phyloP scores from a whole-genome alignment of 2,888 invertebrate species.

The Sicus ferrugineus region DNA sequence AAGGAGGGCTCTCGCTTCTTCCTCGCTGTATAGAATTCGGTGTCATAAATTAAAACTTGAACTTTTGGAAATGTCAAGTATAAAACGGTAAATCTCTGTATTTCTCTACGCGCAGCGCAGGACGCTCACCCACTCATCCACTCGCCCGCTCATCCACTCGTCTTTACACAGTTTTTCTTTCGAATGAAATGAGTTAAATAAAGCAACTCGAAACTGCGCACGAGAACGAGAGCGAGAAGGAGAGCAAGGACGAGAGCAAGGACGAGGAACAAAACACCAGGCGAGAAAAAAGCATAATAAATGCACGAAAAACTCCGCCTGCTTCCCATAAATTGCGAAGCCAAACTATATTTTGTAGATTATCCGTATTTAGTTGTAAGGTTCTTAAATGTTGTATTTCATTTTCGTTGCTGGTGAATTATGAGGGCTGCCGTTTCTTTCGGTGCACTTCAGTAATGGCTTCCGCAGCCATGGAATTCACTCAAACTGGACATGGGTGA shows the following conservation, averaged over 20 bases:
- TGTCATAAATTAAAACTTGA: conserved; percentile 66
- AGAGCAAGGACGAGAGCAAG: conserved; percentile 9
- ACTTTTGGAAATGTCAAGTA: conserved; percentile 65
- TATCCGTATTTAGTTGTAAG: conserved; percentile 61
- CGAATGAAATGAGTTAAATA: conserved; percentile 40
- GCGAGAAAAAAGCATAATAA: conserved; percentile 46
- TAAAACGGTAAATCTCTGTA: conserved; percentile 65
- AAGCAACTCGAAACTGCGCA: conserved; percentile 33
- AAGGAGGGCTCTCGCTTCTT: conserved; percentile 49
- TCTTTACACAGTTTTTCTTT: conserved; percentile 31
- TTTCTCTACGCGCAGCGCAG: conserved; percentile 38
- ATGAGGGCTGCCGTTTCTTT: not conserved
- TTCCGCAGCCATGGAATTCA: not conserved
- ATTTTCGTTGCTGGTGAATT: conserved; percentile 43
- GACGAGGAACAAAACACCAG: conserved; percentile 18
- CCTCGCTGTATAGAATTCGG: conserved; percentile 58
- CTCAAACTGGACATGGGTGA: not conserved
- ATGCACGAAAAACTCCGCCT: conserved; percentile 52
- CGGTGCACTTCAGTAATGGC: not conserved
- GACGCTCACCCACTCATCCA: conserved; percentile 40
- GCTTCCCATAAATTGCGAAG: conserved; percentile 42
- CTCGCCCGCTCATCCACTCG: conserved; percentile 29
- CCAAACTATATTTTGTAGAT: conserved; percentile 54
- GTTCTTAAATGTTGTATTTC: conserved; percentile 56
- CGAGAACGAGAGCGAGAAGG: not conserved